Evolutionary conservation across 2,888 invertebrate species (phyloP).

Genomic region (Lomographa bimaculata): DNA sequence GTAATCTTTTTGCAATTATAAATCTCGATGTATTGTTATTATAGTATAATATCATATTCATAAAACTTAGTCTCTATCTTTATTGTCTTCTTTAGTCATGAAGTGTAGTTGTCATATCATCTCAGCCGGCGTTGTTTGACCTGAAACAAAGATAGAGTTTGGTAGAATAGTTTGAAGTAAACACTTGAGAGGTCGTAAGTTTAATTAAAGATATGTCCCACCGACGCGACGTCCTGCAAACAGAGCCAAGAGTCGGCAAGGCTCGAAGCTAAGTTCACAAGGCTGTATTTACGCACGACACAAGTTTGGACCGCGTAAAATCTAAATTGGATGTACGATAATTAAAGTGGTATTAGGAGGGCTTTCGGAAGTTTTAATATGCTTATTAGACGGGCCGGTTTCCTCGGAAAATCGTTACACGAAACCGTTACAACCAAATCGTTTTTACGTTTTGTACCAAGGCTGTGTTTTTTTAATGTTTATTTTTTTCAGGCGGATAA

Average conservation of each 20-base stretch:
- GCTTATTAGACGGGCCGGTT: constrained; percentile 15
- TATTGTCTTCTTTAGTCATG: constrained; percentile 50
- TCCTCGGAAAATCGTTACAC: constrained; percentile 4
- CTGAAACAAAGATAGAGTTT: constrained; percentile 58
- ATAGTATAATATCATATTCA: constrained; percentile 27
- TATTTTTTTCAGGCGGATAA: too few species aligned
- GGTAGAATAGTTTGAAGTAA: constrained; percentile 15
- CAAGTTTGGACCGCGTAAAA: constrained; percentile 31
- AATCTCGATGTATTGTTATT: constrained; percentile 27
- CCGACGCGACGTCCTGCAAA: constrained; percentile 28
- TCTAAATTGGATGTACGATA: constrained; percentile 28
- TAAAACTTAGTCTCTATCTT: constrained; percentile 29
- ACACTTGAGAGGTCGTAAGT: constrained; percentile 20
- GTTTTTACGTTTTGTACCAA: constrained; percentile 1
- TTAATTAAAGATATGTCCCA: constrained; percentile 30
- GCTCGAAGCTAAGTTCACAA: constrained; percentile 25
- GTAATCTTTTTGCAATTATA: constrained; percentile 37
- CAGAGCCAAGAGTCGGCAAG: constrained; percentile 28
- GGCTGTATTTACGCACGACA: constrained; percentile 29
- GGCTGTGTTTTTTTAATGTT: neutral
- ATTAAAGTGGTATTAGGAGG: constrained; percentile 17
- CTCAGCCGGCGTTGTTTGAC: constrained; percentile 37
- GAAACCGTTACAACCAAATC: constrained; percentile 3
- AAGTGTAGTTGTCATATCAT: constrained; percentile 50
- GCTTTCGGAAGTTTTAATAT: constrained; percentile 18